These are phyloP conservation scores for Drosophila sproati DNA, from an alignment of 1,140 invertebrate species.

Conservation along the genomic window DNA sequence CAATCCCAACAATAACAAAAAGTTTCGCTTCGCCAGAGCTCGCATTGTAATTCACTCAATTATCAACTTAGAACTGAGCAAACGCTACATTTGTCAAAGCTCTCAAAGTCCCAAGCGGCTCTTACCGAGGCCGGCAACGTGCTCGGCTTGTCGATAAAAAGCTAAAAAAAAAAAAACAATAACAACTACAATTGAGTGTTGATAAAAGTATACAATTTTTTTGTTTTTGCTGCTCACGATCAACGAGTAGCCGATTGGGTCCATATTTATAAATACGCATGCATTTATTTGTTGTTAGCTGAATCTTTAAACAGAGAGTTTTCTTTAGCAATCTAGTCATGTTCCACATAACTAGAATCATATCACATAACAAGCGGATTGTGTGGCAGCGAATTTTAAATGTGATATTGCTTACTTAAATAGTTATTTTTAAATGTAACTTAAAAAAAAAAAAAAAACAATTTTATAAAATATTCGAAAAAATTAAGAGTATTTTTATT, in stretches of 20 bases:
- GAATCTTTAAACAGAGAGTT: slow-evolving; percentile 1
- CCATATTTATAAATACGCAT: slow-evolving; percentile 36
- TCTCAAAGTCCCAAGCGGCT: slow-evolving; percentile 9
- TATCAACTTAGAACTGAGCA: slow-evolving; percentile 66
- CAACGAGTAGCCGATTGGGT: slow-evolving; percentile 43
- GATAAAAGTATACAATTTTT: slow-evolving; percentile 33
- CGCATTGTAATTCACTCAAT: slow-evolving; percentile 63
- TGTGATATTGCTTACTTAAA: slow-evolving; percentile 1
- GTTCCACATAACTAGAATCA: slow-evolving; percentile 36
- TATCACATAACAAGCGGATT: neutral
- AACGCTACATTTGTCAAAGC: neutral
- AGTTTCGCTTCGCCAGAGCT: slow-evolving; percentile 53
- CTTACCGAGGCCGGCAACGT: slow-evolving; percentile 50
- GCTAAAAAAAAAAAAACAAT: slow-evolving; percentile 17
- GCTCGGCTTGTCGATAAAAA: slow-evolving; percentile 63
- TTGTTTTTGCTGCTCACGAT: slow-evolving; percentile 45
- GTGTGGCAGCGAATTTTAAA: neutral
- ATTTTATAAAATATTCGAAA: neutral
- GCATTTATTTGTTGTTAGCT: slow-evolving; percentile 12
- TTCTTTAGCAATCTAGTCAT: slow-evolving; percentile 56
- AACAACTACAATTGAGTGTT: slow-evolving; percentile 10
- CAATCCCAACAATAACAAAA: slow-evolving; percentile 18
- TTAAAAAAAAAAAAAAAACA: neutral
- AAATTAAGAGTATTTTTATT: too few relatives aligned
- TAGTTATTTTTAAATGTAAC: neutral